Evolutionary conservation across 2,113 vertebrate species (phyloP).

Genomic region (Puma concolor): DNA sequence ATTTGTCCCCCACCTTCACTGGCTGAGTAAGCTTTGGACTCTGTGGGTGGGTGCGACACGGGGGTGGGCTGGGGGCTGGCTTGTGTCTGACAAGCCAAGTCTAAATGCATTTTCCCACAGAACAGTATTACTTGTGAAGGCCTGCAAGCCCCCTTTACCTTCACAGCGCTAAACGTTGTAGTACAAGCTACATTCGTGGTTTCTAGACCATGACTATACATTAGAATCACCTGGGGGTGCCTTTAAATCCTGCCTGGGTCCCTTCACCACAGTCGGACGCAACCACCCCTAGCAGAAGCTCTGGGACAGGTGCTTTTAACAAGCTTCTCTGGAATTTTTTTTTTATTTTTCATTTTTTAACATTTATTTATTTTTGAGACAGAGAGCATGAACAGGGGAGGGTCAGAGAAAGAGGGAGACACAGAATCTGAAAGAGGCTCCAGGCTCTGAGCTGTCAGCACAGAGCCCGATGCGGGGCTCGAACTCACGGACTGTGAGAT

Average conservation of each 20-base stretch:
- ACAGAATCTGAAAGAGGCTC: too few species aligned
- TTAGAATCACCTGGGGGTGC: not conserved
- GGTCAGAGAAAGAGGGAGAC: too few species aligned
- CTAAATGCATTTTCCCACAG: not conserved
- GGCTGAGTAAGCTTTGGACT: not conserved
- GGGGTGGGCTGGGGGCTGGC: not conserved
- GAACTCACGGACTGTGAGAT: too few species aligned
- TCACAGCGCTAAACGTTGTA: rapidly evolving
- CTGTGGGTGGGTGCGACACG: not conserved
- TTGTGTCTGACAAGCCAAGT: slow-evolving; percentile 10
- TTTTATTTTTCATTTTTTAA: too few species aligned
- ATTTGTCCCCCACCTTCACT: not conserved
- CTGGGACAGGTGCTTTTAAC: not conserved
- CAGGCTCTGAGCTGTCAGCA: too few species aligned
- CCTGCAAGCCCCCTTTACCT: not conserved
- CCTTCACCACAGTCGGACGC: not conserved
- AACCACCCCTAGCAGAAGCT: not conserved
- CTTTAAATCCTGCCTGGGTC: not conserved
- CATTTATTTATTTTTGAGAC: too few species aligned
- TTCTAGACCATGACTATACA: not conserved
- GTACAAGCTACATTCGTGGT: not conserved
- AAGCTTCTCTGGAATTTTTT: not conserved
- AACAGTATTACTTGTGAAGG: not conserved
- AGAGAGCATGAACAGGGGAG: too few species aligned
- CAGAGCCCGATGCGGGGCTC: too few species aligned